Percentiles rank a stretch among this genome's conserved stretches.
phyloP scores from a whole-genome alignment of 2,888 invertebrate genomes.

The Pristionchus exspectatus region DNA sequence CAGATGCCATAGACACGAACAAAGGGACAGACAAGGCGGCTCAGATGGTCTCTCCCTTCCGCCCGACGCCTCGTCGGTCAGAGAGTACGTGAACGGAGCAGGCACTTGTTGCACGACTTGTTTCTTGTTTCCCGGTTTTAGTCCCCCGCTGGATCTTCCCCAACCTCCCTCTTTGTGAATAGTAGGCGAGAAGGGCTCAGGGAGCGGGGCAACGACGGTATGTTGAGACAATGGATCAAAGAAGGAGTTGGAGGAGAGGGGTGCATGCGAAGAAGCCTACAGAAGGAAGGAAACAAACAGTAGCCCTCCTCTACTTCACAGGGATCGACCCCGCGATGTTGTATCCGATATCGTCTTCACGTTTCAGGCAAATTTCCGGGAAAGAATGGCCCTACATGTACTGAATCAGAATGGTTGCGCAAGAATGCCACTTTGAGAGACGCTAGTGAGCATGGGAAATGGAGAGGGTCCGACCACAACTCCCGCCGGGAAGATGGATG shows the following conservation, averaged over 20 bases:
- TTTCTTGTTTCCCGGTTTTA: constrained; percentile 14
- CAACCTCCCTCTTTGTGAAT: neutral
- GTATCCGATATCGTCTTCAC: neutral
- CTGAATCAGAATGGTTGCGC: neutral
- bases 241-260: constrained; percentile 1
- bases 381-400: neutral
- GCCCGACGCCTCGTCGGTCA: too few species aligned
- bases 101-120: neutral
- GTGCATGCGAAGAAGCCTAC: constrained; percentile 11
- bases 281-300: neutral
- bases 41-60: too few species aligned
- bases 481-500: neutral
- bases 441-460: neutral
- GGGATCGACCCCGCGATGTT: neutral
- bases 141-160: neutral
- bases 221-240: constrained; percentile 47
- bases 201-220: neutral
- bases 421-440: neutral
- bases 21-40: neutral
- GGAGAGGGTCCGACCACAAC: neutral
- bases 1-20: constrained; percentile 31
- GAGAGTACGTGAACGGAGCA: too few species aligned
- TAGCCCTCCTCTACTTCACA: neutral
- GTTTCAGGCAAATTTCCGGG: neutral
- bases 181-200: constrained; percentile 20